Conservation (phyloP, 1,140 invertebrate genomes). For the Papilio helenus region DNA sequence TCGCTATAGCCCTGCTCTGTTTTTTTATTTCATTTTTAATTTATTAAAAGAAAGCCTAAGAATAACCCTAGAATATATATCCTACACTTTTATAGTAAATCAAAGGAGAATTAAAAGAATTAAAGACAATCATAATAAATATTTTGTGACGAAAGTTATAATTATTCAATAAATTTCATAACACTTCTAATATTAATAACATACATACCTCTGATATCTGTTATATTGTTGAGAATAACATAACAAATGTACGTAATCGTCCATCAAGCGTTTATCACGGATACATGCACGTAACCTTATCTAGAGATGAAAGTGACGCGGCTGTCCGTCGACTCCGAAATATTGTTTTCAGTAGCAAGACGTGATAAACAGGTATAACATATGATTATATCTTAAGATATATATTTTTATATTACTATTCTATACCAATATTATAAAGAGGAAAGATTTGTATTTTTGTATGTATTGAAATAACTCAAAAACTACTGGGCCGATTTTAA, state of each 20-base stretch:
- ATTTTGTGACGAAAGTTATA: too few species aligned
- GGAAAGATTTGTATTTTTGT: too few species aligned
- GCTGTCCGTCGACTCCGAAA: conserved; percentile 54
- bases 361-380: conserved; percentile 46
- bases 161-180: too few species aligned
- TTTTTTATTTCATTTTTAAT: neutral
- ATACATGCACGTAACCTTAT: conserved; percentile 63
- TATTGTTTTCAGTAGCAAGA: conserved; percentile 66
- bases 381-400: conserved; percentile 13
- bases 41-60: neutral
- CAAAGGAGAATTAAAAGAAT: too few species aligned
- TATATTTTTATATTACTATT: conserved; percentile 14
- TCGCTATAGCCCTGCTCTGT: conserved; percentile 48
- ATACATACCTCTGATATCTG: neutral
- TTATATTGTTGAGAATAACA: conserved; percentile 48
- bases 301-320: conserved; percentile 66
- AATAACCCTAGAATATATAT: too few species aligned
- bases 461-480: too few species aligned
- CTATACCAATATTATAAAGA: too few species aligned
- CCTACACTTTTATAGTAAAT: too few species aligned
- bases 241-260: conserved; percentile 61
- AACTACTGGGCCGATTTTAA: too few species aligned
- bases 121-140: too few species aligned
- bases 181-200: neutral
- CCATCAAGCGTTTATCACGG: conserved; percentile 71